Base-by-base conservation (phyloP, 1,140 invertebrate species). In the Geopemphigus sp. region DNA sequence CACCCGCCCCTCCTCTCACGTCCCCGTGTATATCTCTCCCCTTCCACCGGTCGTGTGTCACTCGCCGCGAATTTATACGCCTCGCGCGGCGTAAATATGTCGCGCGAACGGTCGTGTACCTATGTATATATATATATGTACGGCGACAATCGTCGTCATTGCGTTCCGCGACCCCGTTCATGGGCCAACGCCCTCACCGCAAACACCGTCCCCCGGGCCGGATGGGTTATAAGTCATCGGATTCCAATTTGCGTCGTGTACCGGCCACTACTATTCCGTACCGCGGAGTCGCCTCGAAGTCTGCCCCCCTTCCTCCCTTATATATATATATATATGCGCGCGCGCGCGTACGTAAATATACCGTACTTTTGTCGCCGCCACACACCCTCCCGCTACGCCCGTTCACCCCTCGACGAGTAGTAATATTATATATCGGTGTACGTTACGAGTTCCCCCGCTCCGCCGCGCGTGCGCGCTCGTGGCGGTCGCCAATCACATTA, bases 101-200 rank as follows among this genome's bases (percentile, higher is more conserved):
- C n/a, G n/a, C n/a, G n/a, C n/a, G n/a, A n/a, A n/a, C n/a, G n/a
- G n/a, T n/a, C n/a, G n/a, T n/a, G n/a, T n/a, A n/a, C n/a, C n/a
- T n/a, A n/a, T n/a, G n/a, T n/a, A n/a, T n/a, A n/a, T n/a, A n/a
- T n/a, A n/a, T n/a, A n/a, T n/a, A n/a, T n/a, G n/a, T n/a, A n/a
- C n/a, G n/a, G n/a, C n/a, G n/a, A n/a, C n/a, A n/a, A n/a, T n/a
- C n/a, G n/a, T n/a, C n/a, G n/a, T n/a, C n/a, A n/a, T n/a, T n/a
- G n/a, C n/a, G n/a, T n/a, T n/a, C n/a, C n/a, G n/a, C n/a, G n/a
- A n/a, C n/a, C n/a, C n/a, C n/a, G n/a, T n/a, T n/a, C n/a, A n/a
- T n/a, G n/a, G 56, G 57, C 56, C 73, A 76, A 76, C 73, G 73
- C 73, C 73, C 73, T 76, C 11, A 61, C 73, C 73, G 39, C 73